Base-by-base conservation (phyloP, 23 tunicate species). In the Halocynthia aurantium region DNA sequence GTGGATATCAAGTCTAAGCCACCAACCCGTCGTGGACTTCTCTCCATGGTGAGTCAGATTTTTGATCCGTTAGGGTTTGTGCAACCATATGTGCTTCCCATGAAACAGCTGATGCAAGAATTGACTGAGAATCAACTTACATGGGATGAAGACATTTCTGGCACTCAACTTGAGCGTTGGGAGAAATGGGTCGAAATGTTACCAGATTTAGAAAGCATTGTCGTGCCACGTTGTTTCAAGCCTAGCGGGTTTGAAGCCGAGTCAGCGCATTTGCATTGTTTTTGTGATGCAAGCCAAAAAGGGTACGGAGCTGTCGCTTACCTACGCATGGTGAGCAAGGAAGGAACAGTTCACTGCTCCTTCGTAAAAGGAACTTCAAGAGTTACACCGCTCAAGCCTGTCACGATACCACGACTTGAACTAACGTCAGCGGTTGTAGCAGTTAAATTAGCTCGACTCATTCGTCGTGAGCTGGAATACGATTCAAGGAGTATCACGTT, bases 231-330 rank as follows among this genome's bases (percentile, higher is more conserved):
- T 62, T 80, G 90, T 56, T 85, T 62, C 84, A 57, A 72, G 44
- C 73, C 84, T 11, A 17, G 22, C 13, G 40, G 22, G 22, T 69
- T 80, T 52, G 58, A 74, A 52, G 40, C 75, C 19, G 57, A 22
- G 8, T 19, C 52, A 13, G 76, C 75, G 13, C 75, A 60, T 6
- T 63, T 71, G 9, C 82, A 85, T 75, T 81, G 74, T 55, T 85
- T 85, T 52, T 73, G 84, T 10, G 84, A 85, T 68, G 90, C 84
- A n/a, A 80, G 84, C 40, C 72, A 78, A 40, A 69, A 78, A 71
- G 62, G 83, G 7, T 85, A 85, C 79, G 84, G 89, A 17, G 71
- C 68, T 22, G 80, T 73, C 44, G 80, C 90, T 52, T 85, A 85
- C 62, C 19, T 80, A 17, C 57, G 84, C 10, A 8, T 80, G 57